Percentiles rank a stretch among this genome's conserved stretches.
These are phyloP conservation scores for Semaprochilodus insignis DNA, from an alignment of 2,797 vertebrate species.

Conservation along the genomic window DNA sequence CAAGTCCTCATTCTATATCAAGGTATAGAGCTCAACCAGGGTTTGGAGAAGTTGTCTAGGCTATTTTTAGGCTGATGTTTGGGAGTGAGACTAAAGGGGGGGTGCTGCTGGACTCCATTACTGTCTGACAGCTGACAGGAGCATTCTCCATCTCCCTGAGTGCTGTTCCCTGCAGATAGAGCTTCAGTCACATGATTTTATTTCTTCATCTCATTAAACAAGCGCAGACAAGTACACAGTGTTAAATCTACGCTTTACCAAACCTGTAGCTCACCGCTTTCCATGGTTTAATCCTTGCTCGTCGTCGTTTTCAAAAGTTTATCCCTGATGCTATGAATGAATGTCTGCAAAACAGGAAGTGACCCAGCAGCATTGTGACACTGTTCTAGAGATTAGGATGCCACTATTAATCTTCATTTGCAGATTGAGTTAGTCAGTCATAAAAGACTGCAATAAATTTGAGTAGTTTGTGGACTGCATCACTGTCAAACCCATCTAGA, in stretches of 20 bases:
- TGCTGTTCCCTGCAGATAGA: slow-evolving; percentile 12
- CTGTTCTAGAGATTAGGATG: background rate
- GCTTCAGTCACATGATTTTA: slow-evolving; percentile 1
- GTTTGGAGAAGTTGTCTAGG: background rate
- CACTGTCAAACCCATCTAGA: too few relatives aligned
- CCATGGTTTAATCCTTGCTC: background rate
- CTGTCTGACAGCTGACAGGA: slow-evolving; percentile 40
- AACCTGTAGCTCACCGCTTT: background rate
- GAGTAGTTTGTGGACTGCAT: background rate
- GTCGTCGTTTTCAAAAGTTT: background rate
- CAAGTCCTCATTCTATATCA: background rate
- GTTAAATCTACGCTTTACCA: slow-evolving; percentile 21
- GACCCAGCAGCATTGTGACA: background rate
- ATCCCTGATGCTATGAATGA: background rate
- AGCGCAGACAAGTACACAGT: slow-evolving; percentile 15
- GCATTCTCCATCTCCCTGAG: slow-evolving; percentile 21
- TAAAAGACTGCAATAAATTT: background rate
- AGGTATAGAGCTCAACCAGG: background rate
- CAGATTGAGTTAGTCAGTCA: background rate
- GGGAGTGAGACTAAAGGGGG: slow-evolving; percentile 17
- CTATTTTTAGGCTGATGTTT: slow-evolving; percentile 36
- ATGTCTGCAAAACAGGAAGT: background rate
- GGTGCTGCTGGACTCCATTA: slow-evolving; percentile 24
- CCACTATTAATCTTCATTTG: background rate
- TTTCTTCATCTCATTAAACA: slow-evolving; percentile 41